Evolutionary conservation across 1,140 invertebrate genomes (phyloP).

Genomic region (Trichogramma pretiosum): DNA sequence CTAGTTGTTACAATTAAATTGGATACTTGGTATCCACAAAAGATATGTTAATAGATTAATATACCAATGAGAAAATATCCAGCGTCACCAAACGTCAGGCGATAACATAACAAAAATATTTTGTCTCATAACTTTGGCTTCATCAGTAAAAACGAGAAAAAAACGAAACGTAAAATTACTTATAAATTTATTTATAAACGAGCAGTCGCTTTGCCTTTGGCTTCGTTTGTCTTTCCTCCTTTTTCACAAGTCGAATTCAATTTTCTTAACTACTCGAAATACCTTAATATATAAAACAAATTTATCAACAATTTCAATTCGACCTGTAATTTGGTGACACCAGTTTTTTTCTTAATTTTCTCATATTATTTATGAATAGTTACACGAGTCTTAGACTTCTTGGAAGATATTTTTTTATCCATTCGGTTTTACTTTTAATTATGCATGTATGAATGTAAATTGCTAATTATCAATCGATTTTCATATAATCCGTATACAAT

Average conservation of each 20-base stretch:
- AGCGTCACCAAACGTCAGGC: slow-evolving; percentile 10
- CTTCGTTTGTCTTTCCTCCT: slow-evolving; percentile 24
- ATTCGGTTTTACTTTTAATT: slow-evolving; percentile 24
- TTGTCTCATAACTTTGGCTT: slow-evolving; percentile 29
- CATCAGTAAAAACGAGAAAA: slow-evolving; percentile 22
- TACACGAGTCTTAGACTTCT: slow-evolving; percentile 15
- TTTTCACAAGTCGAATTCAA: slow-evolving; percentile 18
- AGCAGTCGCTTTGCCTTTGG: slow-evolving; percentile 31
- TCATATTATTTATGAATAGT: too few relatives aligned
- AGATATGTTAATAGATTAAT: slow-evolving; percentile 36
- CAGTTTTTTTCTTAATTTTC: neutral
- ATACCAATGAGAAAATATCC: slow-evolving; percentile 15
- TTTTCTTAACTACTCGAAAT: slow-evolving; percentile 16
- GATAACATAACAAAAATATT: too few relatives aligned
- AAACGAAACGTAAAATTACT: slow-evolving; percentile 8
- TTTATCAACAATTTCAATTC: slow-evolving; percentile 11
- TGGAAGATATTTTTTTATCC: slow-evolving; percentile 21
- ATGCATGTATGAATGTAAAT: slow-evolving; percentile 27
- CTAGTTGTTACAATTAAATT: too few relatives aligned
- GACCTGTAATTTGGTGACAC: too few relatives aligned
- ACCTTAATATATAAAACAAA: slow-evolving; percentile 16
- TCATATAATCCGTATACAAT: slow-evolving; percentile 36
- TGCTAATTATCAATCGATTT: slow-evolving; percentile 34
- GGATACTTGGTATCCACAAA: slow-evolving; percentile 32
- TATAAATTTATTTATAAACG: slow-evolving; percentile 24